A percentile compares a stretch with the other conserved stretches of the same genome.
Evolutionary conservation across 2,797 vertebrate genomes (phyloP).

Genomic region (Enteromius mattozi): DNA sequence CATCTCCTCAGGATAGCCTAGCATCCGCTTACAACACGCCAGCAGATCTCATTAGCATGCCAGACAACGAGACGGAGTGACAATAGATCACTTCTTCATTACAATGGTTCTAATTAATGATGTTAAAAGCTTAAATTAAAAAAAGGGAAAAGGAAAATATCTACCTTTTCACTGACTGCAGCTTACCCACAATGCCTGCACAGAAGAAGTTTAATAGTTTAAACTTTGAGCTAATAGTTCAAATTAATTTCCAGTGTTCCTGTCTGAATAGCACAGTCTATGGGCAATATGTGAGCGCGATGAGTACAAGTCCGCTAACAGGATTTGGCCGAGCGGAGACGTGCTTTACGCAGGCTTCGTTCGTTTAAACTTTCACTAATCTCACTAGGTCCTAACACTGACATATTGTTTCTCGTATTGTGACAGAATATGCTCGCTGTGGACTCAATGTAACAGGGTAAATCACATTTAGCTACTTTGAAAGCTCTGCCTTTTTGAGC

Average conservation of each 20-base stretch:
- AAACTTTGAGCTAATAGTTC: slow-evolving; percentile 75
- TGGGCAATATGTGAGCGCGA: slow-evolving; percentile 70
- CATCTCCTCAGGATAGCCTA: slow-evolving; percentile 67
- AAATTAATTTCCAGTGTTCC: slow-evolving; percentile 82
- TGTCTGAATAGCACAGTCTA: slow-evolving; percentile 69
- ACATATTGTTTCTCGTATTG: slow-evolving; percentile 70
- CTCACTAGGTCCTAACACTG: slow-evolving; percentile 47
- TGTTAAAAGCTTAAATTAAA: slow-evolving; percentile 56
- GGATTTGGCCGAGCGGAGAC: slow-evolving; percentile 74
- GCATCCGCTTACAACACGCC: slow-evolving; percentile 54
- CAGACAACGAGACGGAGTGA: slow-evolving; percentile 57
- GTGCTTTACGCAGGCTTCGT: slow-evolving; percentile 55
- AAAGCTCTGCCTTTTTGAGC: slow-evolving; percentile 81
- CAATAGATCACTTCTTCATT: slow-evolving; percentile 64
- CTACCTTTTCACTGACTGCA: slow-evolving; percentile 58
- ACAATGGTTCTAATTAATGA: slow-evolving; percentile 67
- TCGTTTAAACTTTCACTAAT: slow-evolving; percentile 58
- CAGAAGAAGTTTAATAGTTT: slow-evolving; percentile 71
- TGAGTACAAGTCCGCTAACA: slow-evolving; percentile 75
- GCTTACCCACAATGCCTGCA: slow-evolving; percentile 57
- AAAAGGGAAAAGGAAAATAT: slow-evolving; percentile 55
- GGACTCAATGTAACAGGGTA: slow-evolving; percentile 70
- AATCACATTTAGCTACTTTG: slow-evolving; percentile 80
- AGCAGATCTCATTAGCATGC: slow-evolving; percentile 67
- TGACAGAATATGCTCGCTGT: slow-evolving; percentile 70